Conservation (phyloP, 2,113 vertebrate genomes). For the Notechis scutatus region DNA sequence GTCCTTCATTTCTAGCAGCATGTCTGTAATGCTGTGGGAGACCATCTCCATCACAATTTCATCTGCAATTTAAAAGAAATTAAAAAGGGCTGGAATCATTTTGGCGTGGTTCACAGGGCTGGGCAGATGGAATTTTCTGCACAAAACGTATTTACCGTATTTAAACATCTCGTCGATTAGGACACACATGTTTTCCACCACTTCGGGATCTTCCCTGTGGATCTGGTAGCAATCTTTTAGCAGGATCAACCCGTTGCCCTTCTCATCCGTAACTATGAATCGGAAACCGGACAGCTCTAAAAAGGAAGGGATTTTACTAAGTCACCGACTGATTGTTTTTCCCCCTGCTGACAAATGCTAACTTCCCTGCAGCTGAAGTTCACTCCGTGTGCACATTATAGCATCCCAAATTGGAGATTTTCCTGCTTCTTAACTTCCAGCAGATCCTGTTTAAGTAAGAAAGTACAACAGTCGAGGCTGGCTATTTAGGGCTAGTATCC, state of each 20-base stretch:
- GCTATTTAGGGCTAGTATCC: not conserved
- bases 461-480: rapidly evolving
- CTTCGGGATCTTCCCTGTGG: slow-evolving; percentile 51
- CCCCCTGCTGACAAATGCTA: too few relatives aligned
- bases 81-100: not conserved
- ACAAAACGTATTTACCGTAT: slow-evolving; percentile 59
- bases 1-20: slow-evolving; percentile 61
- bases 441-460: not conserved
- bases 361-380: not conserved
- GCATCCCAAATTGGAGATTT: not conserved
- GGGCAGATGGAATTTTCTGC: rapidly evolving
- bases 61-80: slow-evolving; percentile 48
- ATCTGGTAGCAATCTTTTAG: slow-evolving; percentile 44
- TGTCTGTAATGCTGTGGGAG: slow-evolving; percentile 32
- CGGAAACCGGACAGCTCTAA: slow-evolving; percentile 68
- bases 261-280: slow-evolving; percentile 28
- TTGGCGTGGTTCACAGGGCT: not conserved
- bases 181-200: slow-evolving; percentile 61
- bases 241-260: slow-evolving; percentile 48
- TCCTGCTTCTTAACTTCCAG: not conserved
- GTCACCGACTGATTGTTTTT: rapidly evolving
- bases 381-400: not conserved
- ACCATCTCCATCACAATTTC: slow-evolving; percentile 57
- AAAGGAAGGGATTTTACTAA: not conserved
- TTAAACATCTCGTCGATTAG: slow-evolving; percentile 59